phyloP scores from a whole-genome alignment of 2,888 invertebrate species.

The Callimorpha dominula region DNA sequence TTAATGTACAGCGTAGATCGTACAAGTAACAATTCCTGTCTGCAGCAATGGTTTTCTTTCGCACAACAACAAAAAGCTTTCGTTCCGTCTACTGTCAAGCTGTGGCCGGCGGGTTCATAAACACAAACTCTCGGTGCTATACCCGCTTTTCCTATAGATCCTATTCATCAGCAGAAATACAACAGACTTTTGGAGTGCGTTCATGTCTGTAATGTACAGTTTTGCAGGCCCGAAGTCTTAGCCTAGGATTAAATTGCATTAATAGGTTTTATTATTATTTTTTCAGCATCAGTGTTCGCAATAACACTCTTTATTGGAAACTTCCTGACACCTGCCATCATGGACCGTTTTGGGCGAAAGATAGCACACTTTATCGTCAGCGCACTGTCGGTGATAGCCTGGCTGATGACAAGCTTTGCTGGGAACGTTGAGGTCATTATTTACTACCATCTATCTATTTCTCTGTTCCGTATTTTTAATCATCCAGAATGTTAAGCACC shows the following conservation, averaged over 20 bases:
- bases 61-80: too few relatives aligned
- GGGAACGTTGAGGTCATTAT: slow-evolving; percentile 60
- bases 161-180: not conserved
- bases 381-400: slow-evolving; percentile 80
- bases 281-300: slow-evolving; percentile 67
- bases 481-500: not conserved
- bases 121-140: too few relatives aligned
- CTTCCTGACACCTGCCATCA: slow-evolving; percentile 69
- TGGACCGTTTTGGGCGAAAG: slow-evolving; percentile 85
- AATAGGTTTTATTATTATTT: not conserved
- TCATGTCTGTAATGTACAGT: too few relatives aligned
- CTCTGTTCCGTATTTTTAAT: not conserved
- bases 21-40: too few relatives aligned
- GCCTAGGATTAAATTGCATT: not conserved
- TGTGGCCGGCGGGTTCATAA: too few relatives aligned
- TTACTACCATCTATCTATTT: not conserved
- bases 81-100: too few relatives aligned
- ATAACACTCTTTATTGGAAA: slow-evolving; percentile 67
- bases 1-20: too few relatives aligned
- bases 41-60: too few relatives aligned
- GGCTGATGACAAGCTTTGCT: slow-evolving; percentile 81
- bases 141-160: too few relatives aligned
- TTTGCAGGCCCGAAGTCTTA: not conserved
- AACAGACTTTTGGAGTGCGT: not conserved
- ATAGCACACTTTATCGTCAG: slow-evolving; percentile 78